Base-by-base conservation (phyloP, 2,113 vertebrate species). In the Odobenus rosmarus region DNA sequence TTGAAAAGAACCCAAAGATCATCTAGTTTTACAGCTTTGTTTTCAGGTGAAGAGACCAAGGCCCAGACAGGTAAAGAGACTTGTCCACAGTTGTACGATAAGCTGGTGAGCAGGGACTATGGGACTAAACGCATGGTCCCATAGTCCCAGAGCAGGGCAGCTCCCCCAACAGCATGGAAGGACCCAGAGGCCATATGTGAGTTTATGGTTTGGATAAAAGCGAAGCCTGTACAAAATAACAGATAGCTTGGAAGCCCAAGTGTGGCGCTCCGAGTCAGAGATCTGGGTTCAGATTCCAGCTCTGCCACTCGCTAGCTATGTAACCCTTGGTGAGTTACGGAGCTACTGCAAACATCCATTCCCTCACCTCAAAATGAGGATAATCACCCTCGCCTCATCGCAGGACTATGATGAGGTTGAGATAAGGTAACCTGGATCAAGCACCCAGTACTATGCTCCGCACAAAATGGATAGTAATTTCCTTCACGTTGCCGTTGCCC, bases 341-440 rank as follows among this genome's bases (percentile, higher is more conserved):
- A 46, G 53, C 28, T 18, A 2, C n/a, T 19, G 8, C 36, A 5
- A 0, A 23, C 2, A 9, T 55, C 19, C 33, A 57, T 16, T n/a
- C 26, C 84, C 81, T 24, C 23, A 9, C 33, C 74, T 57, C 55
- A 39, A 5, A 80, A 26, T 4, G 9, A 53, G 61, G 31, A 9
- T 5, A 6, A 16, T 12, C 19, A 15, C 7, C 1, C 4, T 15
- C 12, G 0, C 3, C 23, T 77, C 64, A 23, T 53, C 31, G 0
- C 1, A 24, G 67, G 49, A 15, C 49, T n/a, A 0, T 15, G 18
- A 3, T 2, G 16, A 81, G 46, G 49, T 64, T 2, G 11, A 18
- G 64, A 18, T 0, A 49, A 77, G 74, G 61, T 7, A 1, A 19
- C 26, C 6, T 24, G 23, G 14, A n/a, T 5, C 10, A 7, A 49